phyloP scores from a whole-genome alignment of 2,113 vertebrate genomes.

The Ptilorrhoa leucosticta region DNA sequence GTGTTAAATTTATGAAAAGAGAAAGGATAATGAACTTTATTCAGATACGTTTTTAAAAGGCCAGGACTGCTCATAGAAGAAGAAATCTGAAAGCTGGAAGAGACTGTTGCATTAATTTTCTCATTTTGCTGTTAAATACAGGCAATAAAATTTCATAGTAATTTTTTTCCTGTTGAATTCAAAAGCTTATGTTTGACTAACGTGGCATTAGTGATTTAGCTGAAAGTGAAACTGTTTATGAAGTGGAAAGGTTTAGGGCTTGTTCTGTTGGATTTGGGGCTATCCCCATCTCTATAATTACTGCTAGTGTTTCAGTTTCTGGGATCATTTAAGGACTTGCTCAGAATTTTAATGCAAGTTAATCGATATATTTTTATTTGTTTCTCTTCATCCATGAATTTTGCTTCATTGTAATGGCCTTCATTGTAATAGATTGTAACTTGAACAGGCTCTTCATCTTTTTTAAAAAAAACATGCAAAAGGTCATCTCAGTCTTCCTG shows the following conservation, averaged over 20 bases:
- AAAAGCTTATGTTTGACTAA: not conserved
- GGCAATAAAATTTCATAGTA: not conserved
- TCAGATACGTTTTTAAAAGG: not conserved
- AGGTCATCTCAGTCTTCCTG: not conserved
- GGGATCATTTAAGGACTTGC: not conserved
- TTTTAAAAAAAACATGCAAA: not conserved
- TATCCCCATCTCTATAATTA: not conserved
- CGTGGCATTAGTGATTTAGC: not conserved
- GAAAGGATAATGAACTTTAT: not conserved
- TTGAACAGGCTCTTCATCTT: not conserved
- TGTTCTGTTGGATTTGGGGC: not conserved
- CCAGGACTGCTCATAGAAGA: not conserved
- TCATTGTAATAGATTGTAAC: not conserved
- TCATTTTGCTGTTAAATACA: not conserved
- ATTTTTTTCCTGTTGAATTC: not conserved
- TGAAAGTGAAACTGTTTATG: not conserved
- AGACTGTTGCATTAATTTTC: not conserved
- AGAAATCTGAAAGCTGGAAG: not conserved
- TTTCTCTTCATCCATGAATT: not conserved
- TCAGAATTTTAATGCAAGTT: not conserved
- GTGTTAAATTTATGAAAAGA: not conserved
- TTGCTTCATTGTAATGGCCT: not conserved
- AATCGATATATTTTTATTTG: not conserved
- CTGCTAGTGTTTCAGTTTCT: not conserved
- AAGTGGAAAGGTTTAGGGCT: not conserved